Evolutionary conservation across 2,113 vertebrate genomes (phyloP).

Genomic region (Myrmophylax atrothorax): DNA sequence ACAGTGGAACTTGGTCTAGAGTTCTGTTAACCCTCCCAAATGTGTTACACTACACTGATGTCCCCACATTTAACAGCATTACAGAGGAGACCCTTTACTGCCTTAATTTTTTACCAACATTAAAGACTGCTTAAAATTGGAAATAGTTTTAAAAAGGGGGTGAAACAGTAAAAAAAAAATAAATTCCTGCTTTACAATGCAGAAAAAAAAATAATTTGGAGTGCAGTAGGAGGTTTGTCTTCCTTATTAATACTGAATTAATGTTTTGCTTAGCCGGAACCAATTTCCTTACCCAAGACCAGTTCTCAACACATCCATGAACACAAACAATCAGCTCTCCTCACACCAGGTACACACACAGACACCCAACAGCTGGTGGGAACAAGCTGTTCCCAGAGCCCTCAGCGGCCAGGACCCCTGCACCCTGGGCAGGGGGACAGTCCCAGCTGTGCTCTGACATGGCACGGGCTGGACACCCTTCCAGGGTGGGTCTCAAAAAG

Average conservation of each 20-base stretch:
- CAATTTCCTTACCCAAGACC: not conserved
- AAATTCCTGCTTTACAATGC: not conserved
- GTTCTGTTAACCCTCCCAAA: not conserved
- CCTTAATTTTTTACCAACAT: not conserved
- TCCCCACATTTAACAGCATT: not conserved
- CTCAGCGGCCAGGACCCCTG: accelerated
- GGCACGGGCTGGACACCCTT: not conserved
- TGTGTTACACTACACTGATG: not conserved
- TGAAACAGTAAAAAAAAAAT: not conserved
- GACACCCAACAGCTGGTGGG: not conserved
- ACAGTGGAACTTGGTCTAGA: not conserved
- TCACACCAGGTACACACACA: not conserved
- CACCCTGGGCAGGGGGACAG: not conserved
- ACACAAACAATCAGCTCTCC: not conserved
- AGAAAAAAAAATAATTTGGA: not conserved
- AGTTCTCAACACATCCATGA: not conserved
- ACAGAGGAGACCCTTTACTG: not conserved
- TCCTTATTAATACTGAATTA: not conserved
- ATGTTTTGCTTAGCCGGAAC: not conserved
- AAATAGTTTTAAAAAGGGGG: not conserved
- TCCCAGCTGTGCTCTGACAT: accelerated
- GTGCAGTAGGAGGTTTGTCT: not conserved
- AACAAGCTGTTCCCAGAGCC: not conserved
- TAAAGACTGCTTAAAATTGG: not conserved
- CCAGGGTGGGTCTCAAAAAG: not conserved